phyloP scores from a whole-genome alignment of 2,797 vertebrate genomes.

The Neostethus bicornis region DNA sequence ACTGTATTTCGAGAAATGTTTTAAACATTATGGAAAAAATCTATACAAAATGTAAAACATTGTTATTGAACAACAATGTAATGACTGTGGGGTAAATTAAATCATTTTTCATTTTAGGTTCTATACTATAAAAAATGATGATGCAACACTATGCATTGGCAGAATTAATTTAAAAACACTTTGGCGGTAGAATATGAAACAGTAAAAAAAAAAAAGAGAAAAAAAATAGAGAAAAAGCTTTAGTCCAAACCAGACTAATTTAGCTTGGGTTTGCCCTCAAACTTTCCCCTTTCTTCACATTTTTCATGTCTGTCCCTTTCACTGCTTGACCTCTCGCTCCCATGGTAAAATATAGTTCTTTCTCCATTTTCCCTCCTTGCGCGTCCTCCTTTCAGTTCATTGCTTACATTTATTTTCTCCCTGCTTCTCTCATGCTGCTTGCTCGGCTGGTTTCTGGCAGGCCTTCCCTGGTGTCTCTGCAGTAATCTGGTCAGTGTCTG shows the following conservation, averaged over 20 bases:
- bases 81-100: background rate
- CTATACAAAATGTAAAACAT: background rate
- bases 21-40: background rate
- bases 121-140: background rate
- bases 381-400: conserved; percentile 33
- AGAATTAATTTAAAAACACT: conserved; percentile 11
- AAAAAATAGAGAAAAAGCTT: conserved; percentile 9
- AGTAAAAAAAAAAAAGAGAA: background rate
- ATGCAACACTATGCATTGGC: conserved; percentile 6
- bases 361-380: conserved; percentile 6
- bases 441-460: conserved; percentile 29
- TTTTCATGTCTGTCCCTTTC: conserved; percentile 9
- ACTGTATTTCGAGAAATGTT: background rate
- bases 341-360: conserved; percentile 16
- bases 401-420: conserved; percentile 39
- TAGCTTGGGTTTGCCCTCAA: conserved; percentile 13
- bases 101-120: conserved; percentile 1
- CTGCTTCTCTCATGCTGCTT: conserved; percentile 14
- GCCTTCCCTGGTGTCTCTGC: conserved; percentile 42
- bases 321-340: conserved; percentile 16
- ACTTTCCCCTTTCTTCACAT: background rate
- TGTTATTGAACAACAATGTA: background rate
- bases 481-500: conserved; percentile 63
- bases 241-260: conserved; percentile 9
- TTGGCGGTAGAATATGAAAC: background rate